Conservation (phyloP, 2,797 vertebrate species). For the Macroramphosus scolopax region DNA sequence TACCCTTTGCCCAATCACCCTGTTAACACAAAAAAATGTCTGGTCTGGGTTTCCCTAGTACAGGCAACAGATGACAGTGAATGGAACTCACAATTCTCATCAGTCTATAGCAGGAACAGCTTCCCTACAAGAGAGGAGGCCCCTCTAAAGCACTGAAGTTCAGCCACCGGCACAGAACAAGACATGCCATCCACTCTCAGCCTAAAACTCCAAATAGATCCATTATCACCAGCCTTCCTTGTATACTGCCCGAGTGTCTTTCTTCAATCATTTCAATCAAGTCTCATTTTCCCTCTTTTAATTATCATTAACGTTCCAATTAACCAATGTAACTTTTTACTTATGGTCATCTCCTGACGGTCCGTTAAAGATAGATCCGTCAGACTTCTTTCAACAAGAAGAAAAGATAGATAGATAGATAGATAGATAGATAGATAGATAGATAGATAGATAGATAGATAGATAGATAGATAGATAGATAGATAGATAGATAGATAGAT, state of each 20-base stretch:
- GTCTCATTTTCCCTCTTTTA: background rate
- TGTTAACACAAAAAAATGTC: background rate
- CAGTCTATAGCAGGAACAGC: slow-evolving; percentile 1
- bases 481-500: no score
- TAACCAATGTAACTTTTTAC: no score
- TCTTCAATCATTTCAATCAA: background rate
- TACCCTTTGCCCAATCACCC: slow-evolving; percentile 15
- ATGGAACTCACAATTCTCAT: slow-evolving; percentile 7
- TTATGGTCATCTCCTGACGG: no score
- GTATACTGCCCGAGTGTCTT: background rate
- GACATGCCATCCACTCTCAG: background rate
- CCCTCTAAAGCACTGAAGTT: no score
- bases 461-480: no score
- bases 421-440: slow-evolving; percentile 15
- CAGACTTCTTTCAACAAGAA: no score
- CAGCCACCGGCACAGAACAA: background rate
- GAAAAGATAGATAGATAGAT: slow-evolving; percentile 15
- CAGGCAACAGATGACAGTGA: slow-evolving; percentile 36
- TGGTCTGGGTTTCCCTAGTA: no score
- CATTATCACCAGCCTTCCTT: background rate
- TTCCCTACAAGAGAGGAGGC: no score
- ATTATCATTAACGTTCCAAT: background rate
- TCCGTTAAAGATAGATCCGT: no score
- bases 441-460: slow-evolving; percentile 18
- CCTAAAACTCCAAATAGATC: background rate